phyloP scores from a whole-genome alignment of 2,113 vertebrate genomes.

The Bubalus kerabau region DNA sequence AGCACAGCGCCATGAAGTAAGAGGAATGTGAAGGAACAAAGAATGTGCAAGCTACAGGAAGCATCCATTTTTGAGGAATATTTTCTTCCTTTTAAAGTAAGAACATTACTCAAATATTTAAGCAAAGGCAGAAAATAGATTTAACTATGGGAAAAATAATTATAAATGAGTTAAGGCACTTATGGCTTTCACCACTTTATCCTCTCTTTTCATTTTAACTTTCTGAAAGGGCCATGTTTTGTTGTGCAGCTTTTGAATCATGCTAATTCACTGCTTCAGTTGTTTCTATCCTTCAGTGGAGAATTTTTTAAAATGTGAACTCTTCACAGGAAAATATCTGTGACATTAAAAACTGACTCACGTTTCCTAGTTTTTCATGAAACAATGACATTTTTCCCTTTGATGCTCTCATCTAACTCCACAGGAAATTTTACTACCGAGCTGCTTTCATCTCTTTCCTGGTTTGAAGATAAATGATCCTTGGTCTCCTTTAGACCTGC shows the following conservation, averaged over 20 bases:
- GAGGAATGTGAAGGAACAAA: background rate
- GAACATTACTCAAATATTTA: slow-evolving; percentile 1
- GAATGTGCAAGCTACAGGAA: background rate
- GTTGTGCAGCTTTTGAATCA: background rate
- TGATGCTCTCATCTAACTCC: slow-evolving; percentile 78
- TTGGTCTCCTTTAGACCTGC: slow-evolving; percentile 79
- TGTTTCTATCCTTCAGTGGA: slow-evolving; percentile 46
- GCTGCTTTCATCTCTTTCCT: slow-evolving; percentile 82
- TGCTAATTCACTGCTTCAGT: background rate
- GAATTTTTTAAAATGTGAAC: slow-evolving; percentile 48
- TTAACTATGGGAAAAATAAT: slow-evolving; percentile 12
- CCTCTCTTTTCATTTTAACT: background rate
- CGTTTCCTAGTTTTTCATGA: slow-evolving; percentile 74
- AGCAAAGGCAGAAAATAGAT: slow-evolving; percentile 27
- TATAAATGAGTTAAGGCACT: background rate
- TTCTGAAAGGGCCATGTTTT: background rate
- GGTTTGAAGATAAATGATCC: slow-evolving; percentile 84
- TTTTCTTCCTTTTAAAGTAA: background rate
- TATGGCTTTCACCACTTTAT: background rate
- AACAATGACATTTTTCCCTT: slow-evolving; percentile 81
- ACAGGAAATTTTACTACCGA: slow-evolving; percentile 78
- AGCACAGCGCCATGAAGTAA: background rate
- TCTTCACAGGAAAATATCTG: slow-evolving; percentile 63
- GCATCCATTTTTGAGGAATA: background rate
- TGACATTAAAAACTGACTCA: slow-evolving; percentile 78